phyloP scores from a whole-genome alignment of 2,113 vertebrate species.

The Gulo gulo region DNA sequence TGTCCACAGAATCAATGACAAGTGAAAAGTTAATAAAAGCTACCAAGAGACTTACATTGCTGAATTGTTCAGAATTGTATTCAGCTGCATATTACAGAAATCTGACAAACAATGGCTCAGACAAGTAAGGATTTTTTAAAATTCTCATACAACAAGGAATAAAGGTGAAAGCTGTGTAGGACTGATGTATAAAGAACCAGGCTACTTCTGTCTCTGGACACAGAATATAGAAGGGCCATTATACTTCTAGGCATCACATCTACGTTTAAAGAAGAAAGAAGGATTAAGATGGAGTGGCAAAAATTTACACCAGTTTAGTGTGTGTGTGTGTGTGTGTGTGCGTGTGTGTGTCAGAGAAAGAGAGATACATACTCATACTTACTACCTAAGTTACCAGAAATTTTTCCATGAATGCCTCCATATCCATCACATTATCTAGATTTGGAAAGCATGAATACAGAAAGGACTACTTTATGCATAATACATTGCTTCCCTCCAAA shows the following conservation, averaged over 20 bases:
- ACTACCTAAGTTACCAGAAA: neutral
- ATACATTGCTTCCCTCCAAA: neutral
- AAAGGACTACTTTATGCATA: neutral
- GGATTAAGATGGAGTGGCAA: neutral
- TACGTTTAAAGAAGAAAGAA: neutral
- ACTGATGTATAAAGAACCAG: neutral
- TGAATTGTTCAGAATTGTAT: conserved; percentile 30
- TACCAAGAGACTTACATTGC: neutral
- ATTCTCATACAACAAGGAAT: neutral
- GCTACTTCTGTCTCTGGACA: neutral
- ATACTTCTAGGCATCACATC: neutral
- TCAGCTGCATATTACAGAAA: conserved; percentile 27
- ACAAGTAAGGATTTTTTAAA: neutral
- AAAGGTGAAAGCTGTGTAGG: neutral
- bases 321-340: neutral
- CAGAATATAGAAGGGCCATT: neutral
- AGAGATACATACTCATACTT: neutral
- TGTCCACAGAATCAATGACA: conserved; percentile 28
- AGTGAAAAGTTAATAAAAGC: conserved; percentile 46
- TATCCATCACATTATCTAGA: neutral
- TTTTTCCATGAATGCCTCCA: neutral
- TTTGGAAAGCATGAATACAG: neutral
- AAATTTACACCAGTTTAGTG: neutral
- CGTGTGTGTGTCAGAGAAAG: too few relatives aligned
- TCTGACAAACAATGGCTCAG: conserved; percentile 29